phyloP scores from a whole-genome alignment of 1,140 invertebrate genomes.

The Notospermus geniculatus region DNA sequence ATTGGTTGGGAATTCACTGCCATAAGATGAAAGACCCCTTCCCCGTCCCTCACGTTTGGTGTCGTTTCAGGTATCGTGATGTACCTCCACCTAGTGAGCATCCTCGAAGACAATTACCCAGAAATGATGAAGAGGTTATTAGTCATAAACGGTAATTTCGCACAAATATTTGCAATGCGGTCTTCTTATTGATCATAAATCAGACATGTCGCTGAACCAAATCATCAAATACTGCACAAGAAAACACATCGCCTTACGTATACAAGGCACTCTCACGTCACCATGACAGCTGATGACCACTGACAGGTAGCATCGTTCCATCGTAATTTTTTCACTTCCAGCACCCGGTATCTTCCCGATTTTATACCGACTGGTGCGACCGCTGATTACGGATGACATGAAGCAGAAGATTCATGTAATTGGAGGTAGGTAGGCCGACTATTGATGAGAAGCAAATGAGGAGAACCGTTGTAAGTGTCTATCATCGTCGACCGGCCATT shows the following conservation, averaged over 20 bases:
- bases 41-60: constrained; percentile 4
- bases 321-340: constrained; percentile 31
- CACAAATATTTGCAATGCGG: too few species aligned
- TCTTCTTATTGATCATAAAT: too few species aligned
- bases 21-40: too few species aligned
- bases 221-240: neutral
- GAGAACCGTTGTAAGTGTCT: too few species aligned
- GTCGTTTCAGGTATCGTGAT: constrained; percentile 67
- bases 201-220: too few species aligned
- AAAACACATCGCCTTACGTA: too few species aligned
- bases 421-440: constrained; percentile 56
- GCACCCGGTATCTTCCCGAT: constrained; percentile 81
- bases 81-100: constrained; percentile 74
- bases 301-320: neutral
- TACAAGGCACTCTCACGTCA: too few species aligned
- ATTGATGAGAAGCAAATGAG: constrained; percentile 6
- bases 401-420: constrained; percentile 85
- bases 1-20: too few species aligned
- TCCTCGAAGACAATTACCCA: constrained; percentile 64
- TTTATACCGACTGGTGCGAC: constrained; percentile 82
- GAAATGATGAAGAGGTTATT: constrained; percentile 81
- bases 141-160: constrained; percentile 71
- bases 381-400: constrained; percentile 85
- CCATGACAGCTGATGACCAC: too few species aligned
- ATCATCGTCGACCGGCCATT: too few species aligned